Evolutionary conservation across 1,140 invertebrate genomes (phyloP), one percentile per base, ranked within the genome.

Genomic region (Streblospio benedicti): DNA sequence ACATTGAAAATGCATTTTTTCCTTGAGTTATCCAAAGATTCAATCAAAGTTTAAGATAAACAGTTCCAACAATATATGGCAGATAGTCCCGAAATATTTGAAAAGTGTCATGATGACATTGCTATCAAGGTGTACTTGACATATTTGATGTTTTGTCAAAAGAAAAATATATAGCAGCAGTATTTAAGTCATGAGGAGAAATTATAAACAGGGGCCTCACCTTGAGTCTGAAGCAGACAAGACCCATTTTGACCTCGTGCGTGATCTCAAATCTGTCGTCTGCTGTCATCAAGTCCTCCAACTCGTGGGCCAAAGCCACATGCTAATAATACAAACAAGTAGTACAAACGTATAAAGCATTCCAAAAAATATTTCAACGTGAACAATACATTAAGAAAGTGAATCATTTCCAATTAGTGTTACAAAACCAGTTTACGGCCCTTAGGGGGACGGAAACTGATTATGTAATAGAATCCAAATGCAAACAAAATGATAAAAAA

Each of bases 241-340:
- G 83, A 2, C 90, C 91, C 54, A 97, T 80, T 71, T 93, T 86
- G 47, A 97, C 93, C 76, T 97, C 85, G 71, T 95, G 94, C 71
- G 90, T 87, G 49, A 99, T 84, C 82, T 97, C 90, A 77, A 98
- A 99, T 18, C 87, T 79, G 0, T 80, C 68, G 74, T 95, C 90
- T 2, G 77, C 69, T 47, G 74, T 69, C 0, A 93, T 81, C 5
- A 89, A 72, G 16, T 82, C 70, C 61, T 87, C 87, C 69, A 96
- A 93, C 61, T 86, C 77, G 53, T 87, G 79, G 0, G 91, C 90
- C 68, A 94, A 73, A 20, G 72, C 71, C 2, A 93, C 84, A 27
- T 88, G 85, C 65, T 87, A 43, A 41, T 65, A 65, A 20, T 47
- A 43, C n/a, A n/a, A n/a, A n/a, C n/a, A n/a, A n/a, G n/a, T n/a